Evolutionary conservation across 2,113 vertebrate species (phyloP), one percentile per base, ranked within the genome.

Genomic region (Polyodon spathula): DNA sequence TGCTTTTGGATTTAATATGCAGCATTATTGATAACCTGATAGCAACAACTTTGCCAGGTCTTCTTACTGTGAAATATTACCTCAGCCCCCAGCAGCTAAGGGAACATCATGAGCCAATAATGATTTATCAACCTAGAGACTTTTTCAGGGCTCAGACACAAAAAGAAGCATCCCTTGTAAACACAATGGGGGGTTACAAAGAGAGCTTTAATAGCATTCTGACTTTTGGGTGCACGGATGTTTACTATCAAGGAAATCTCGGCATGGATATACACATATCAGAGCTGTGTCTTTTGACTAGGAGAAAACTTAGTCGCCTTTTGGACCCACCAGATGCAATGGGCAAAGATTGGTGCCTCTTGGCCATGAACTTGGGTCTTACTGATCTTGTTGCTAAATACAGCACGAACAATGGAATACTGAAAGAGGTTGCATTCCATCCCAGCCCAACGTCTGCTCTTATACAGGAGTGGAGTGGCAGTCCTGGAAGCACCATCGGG

Each of bases 331-430:
- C 92, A 0, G 96, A 99, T 70, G 90, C 95, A 37, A 87, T 98
- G 76, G 96, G 96, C 54, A 99, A 99, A 76, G 96, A 98, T 67
- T 99, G 96, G 94, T 99, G 95, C 80, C 91, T 99, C 77, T 85
- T 99, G 38, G 96, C 96, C 72, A 99, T 97, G 93, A 98, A 97
- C 81, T 78, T 99, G 57, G 93, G 94, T 63, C 92, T 98, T 52
- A 89, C 89, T 0, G 93, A 98, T 4, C 78, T 99, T 58, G 93
- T 97, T 73, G 95, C 96, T 62, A 95, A 93, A 67, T 85, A 96
- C 66, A 90, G 94, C 72, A 83, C 73, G 62, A 80, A 73, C 37
- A 90, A 86, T 3, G 89, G 88, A 63, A 68, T 76, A 46, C 73
- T 82, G 54, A 83, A 64, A 61, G 76, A 81, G 48, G 42, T 71